Conservation (phyloP, 2,888 invertebrate genomes). For the Pristionchus exspectatus region DNA sequence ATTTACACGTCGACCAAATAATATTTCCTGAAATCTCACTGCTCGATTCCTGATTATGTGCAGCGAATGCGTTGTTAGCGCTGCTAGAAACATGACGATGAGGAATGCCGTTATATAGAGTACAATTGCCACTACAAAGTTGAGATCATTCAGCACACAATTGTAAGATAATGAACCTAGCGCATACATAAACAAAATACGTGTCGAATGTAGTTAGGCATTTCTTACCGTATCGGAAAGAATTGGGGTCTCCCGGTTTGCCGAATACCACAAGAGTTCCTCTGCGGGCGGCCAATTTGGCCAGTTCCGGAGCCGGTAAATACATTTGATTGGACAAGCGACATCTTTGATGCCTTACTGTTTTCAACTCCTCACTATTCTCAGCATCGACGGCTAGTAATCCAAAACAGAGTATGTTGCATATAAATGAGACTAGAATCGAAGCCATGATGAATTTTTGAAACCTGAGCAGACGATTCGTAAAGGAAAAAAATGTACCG, state of each 20-base stretch:
- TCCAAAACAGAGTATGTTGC: neutral
- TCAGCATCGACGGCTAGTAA: neutral
- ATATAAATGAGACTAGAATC: neutral
- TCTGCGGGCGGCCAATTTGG: neutral
- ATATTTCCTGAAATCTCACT: neutral
- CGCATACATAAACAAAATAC: neutral
- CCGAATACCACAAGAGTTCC: neutral
- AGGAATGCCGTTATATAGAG: neutral
- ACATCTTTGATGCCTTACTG: neutral
- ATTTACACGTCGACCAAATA: too few relatives aligned
- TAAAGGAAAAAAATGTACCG: neutral
- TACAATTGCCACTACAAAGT: neutral
- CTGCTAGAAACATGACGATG: neutral
- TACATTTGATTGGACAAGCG: neutral
- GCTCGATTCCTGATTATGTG: neutral
- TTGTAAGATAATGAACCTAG: neutral
- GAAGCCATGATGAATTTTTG: neutral
- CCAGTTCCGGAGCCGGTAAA: slow-evolving; percentile 7
- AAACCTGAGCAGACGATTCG: neutral
- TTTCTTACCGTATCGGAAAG: neutral
- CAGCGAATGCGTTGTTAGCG: neutral
- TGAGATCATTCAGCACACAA: too few relatives aligned
- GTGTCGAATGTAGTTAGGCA: neutral
- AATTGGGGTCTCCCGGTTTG: neutral
- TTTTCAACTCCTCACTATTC: neutral